These are phyloP conservation scores for Oreochromis mossambicus DNA, from an alignment of 2,797 vertebrate species.

Conservation along the genomic window DNA sequence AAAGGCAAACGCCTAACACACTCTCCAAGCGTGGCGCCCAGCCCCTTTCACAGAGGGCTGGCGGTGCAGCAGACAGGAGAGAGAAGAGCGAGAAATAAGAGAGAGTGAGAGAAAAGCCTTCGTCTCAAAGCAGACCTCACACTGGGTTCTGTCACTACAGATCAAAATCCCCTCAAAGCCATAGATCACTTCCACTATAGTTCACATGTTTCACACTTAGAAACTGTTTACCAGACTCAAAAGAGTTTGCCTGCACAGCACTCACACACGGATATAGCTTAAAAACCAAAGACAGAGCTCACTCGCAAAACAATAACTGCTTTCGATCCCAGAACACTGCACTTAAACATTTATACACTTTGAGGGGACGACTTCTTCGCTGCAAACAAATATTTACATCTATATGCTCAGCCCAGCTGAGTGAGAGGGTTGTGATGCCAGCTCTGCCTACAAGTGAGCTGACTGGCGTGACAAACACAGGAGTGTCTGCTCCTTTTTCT, in stretches of 20 bases:
- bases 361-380: slow-evolving; percentile 27
- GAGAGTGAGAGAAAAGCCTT: slow-evolving; percentile 35
- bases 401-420: slow-evolving; percentile 38
- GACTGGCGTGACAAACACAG: slow-evolving; percentile 63
- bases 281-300: background rate
- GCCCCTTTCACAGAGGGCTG: slow-evolving; percentile 44
- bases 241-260: slow-evolving; percentile 37
- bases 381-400: slow-evolving; percentile 50
- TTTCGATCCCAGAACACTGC: slow-evolving; percentile 22
- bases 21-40: slow-evolving; percentile 41
- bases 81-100: slow-evolving; percentile 20
- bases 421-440: slow-evolving; percentile 36
- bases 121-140: slow-evolving; percentile 72
- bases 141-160: slow-evolving; percentile 73
- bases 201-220: slow-evolving; percentile 71
- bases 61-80: slow-evolving; percentile 53
- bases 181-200: slow-evolving; percentile 74
- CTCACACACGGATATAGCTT: slow-evolving; percentile 5
- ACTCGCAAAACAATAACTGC: background rate
- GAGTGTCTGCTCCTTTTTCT: slow-evolving; percentile 56
- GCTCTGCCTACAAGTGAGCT: slow-evolving; percentile 55
- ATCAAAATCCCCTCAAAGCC: slow-evolving; percentile 76
- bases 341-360: slow-evolving; percentile 60
- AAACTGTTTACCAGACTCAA: slow-evolving; percentile 71
- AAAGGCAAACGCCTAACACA: slow-evolving; percentile 68